Conservation (phyloP, 2,797 vertebrate species). For the Propithecus deckenii region DNA sequence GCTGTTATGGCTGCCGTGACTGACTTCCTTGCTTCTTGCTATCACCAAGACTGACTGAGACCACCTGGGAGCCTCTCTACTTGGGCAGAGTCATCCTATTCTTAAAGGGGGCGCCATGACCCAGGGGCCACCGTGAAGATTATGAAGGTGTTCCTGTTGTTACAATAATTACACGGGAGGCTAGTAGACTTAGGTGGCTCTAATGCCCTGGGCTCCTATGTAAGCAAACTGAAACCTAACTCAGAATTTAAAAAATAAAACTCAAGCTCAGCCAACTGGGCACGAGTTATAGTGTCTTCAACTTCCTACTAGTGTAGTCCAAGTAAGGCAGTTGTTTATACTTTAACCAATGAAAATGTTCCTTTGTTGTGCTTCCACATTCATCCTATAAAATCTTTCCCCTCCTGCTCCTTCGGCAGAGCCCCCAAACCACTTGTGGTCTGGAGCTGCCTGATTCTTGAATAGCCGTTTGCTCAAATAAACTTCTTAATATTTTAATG, state of each 20-base stretch:
- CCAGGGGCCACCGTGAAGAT: neutral
- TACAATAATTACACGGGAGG: neutral
- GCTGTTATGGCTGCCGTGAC: neutral
- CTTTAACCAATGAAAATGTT: neutral
- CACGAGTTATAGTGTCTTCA: neutral
- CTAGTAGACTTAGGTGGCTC: neutral
- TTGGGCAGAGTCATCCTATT: neutral
- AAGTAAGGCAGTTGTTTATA: neutral
- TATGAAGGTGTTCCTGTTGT: neutral
- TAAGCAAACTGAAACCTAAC: neutral
- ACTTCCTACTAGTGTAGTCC: neutral
- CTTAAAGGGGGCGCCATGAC: neutral
- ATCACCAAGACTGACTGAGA: neutral
- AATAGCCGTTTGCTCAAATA: neutral
- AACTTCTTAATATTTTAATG: neutral
- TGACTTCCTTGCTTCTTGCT: neutral
- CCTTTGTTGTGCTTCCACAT: neutral
- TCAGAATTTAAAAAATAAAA: neutral
- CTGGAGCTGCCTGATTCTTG: neutral
- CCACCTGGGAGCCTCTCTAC: too few species aligned
- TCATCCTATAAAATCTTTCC: neutral
- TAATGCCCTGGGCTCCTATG: neutral
- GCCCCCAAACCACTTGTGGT: neutral
- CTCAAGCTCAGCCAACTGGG: neutral
- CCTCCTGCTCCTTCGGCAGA: neutral